Evolutionary conservation across 2,113 vertebrate genomes (phyloP), one percentile per base, ranked within the genome.

Genomic region (Sturnus vulgaris): DNA sequence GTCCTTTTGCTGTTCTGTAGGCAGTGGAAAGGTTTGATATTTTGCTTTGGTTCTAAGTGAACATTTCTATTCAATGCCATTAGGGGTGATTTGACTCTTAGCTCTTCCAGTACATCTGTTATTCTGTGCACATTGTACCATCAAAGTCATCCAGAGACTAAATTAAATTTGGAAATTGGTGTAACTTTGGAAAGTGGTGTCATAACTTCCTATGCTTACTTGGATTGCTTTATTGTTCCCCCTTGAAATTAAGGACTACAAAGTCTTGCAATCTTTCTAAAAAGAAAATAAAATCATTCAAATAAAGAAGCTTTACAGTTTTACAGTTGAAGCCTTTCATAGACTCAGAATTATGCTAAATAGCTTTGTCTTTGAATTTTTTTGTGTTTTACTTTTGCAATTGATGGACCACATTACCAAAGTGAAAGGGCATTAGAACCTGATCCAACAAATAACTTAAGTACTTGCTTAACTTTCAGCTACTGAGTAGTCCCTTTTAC

Each of bases 341-440:
- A 81, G n/a, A 64, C 46, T 47, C 33, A 6, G 12, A 56, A 0
- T 64, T 71, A 9, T 46, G 30, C 40, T 73, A 37, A 82, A 57
- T 23, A 70, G 11, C 17, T 9, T 49, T 63, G 15, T 44, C 16
- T n/a, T 71, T 80, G 12, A 59, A 69, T 91, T 87, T 66, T 12
- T 82, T 44, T 57, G 20, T 12, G 23, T 39, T 21, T 79, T 79
- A 69, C 30, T 77, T 83, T 63, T 91, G 60, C 2, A 2, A 50
- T 7, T 90, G 60, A 35, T 40, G 63, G 40, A 57, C 31, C 39
- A 78, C 81, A 85, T 46, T 18, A 69, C 40, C 68, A 14, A 66
- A 91, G 79, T 88, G 88, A 96, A 97, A 95, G 75, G 93, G 33
- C 55, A 56, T 91, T 93, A 94, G 73, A 82, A 59, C n/a, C 33